These are phyloP conservation scores for Dione vanillae DNA, from an alignment of 2,888 invertebrate species.

Conservation along the genomic window DNA sequence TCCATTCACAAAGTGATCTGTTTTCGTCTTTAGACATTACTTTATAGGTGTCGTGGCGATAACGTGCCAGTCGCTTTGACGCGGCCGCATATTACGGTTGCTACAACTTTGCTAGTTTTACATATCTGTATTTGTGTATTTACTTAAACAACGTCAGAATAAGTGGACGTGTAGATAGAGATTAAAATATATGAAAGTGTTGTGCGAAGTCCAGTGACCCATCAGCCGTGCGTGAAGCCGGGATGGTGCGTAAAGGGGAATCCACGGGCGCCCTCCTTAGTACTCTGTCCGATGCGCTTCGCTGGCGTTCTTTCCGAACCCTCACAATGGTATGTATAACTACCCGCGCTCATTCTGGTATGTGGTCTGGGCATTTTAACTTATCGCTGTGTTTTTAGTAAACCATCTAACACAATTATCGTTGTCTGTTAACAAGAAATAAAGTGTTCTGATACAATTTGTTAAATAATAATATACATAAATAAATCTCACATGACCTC, in stretches of 20 bases:
- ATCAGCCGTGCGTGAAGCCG: conserved; percentile 78
- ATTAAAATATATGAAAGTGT: conserved; percentile 33
- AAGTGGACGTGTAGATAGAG: conserved; percentile 47
- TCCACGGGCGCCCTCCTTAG: conserved; percentile 74
- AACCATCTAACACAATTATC: not conserved
- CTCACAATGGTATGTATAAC: conserved; percentile 71
- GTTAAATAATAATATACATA: not conserved
- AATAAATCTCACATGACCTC: not conserved
- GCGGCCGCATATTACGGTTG: conserved; percentile 81
- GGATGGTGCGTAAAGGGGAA: conserved; percentile 80
- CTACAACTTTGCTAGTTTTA: conserved; percentile 46
- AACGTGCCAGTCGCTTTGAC: conserved; percentile 80
- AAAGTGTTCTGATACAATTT: not conserved
- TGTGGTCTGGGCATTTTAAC: no score
- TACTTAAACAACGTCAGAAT: conserved; percentile 45
- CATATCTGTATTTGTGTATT: conserved; percentile 26
- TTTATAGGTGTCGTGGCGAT: conserved; percentile 77
- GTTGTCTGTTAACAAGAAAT: not conserved
- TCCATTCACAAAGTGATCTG: conserved; percentile 61
- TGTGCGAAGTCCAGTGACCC: conserved; percentile 74
- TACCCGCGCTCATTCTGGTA: conserved; percentile 49
- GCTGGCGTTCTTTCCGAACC: conserved; percentile 72
- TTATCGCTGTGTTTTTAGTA: not conserved
- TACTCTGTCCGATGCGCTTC: conserved; percentile 77
- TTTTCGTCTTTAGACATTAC: conserved; percentile 63